phyloP scores from a whole-genome alignment of 2,113 vertebrate species.

The Glaucomys volans region DNA sequence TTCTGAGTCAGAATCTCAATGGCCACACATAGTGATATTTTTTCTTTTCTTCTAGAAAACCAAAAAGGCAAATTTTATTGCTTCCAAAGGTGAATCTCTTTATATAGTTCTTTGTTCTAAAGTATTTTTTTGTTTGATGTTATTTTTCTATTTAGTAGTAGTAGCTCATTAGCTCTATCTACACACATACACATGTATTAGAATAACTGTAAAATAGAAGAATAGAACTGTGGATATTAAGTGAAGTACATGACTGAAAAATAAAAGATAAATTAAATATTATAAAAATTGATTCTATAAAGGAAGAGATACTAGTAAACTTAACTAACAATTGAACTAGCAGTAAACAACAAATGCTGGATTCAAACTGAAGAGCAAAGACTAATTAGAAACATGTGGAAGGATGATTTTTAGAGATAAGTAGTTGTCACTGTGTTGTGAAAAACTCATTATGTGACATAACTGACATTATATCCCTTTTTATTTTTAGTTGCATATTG shows the following conservation, averaged over 20 bases:
- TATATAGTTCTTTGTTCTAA: constrained; percentile 8
- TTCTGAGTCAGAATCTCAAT: too few species aligned
- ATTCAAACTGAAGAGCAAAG: background rate
- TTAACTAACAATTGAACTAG: background rate
- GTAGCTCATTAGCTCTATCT: background rate
- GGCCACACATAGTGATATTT: too few species aligned
- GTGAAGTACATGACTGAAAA: background rate
- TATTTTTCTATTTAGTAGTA: background rate
- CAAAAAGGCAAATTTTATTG: too few species aligned
- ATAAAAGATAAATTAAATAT: background rate
- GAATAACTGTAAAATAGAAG: background rate
- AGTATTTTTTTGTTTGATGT: constrained; percentile 4
- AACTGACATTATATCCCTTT: background rate
- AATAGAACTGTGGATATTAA: background rate
- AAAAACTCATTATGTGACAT: constrained; percentile 15
- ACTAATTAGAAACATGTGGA: background rate
- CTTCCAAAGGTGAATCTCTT: constrained; percentile 14
- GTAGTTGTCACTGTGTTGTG: constrained; percentile 57
- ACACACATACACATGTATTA: background rate
- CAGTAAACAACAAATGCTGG: background rate
- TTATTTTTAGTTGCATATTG: background rate
- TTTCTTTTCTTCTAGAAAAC: background rate
- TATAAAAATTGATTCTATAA: background rate
- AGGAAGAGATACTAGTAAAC: background rate
- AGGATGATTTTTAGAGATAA: background rate